Base-by-base conservation (phyloP, 2,797 vertebrate species). In the Sebastes vulpes region DNA sequence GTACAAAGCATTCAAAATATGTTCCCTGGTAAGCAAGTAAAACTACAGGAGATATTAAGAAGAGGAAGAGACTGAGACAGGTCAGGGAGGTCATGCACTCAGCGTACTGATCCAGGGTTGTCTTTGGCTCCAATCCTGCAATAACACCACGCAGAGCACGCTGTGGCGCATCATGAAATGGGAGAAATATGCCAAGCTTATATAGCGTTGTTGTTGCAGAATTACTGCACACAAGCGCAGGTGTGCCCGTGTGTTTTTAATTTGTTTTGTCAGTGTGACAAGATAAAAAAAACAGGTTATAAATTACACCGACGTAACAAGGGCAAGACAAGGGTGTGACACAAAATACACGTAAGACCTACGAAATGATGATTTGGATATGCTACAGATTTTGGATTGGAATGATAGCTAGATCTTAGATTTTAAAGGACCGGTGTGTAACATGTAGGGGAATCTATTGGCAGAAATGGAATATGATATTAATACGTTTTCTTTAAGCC, bases 81-180 rank as follows among this genome's bases (percentile, higher is more conserved):
- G 77, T 84, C 65, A 50, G 12, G 0, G 9, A 78, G 73, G 77
- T 87, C 71, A 88, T 69, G 86, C 57, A 26, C 38, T 42, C 10
- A 54, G 8, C 4, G 3, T 11, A 53, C 42, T 78, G 67, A 76
- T 82, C 6, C 61, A n/a, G 16, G 23, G 9, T 57, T 75, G 67
- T 79, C 66, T 72, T 87, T 93, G 87, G 86, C 87, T 73, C 50
- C 21, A 3, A 9, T 57, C 56, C 42, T 29, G 32, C 35, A 79
- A 81, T 3, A 83, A 81, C 72, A 82, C 12, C 7, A 20, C 58
- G 4, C 6, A 65, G 52, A 57, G 20, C 48, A 1, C 14, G 26
- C 53, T 10, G 65, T 53, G 66, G 26, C 4, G 14, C 20, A 57
- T 77, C n/a, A n/a, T 64, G 23, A 70, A 74, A 67, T 4, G 6